A percentile compares a stretch with the other conserved stretches of the same genome.
Conservation (phyloP, 2,888 invertebrate species). For the Caenorhabditis panamensis region DNA sequence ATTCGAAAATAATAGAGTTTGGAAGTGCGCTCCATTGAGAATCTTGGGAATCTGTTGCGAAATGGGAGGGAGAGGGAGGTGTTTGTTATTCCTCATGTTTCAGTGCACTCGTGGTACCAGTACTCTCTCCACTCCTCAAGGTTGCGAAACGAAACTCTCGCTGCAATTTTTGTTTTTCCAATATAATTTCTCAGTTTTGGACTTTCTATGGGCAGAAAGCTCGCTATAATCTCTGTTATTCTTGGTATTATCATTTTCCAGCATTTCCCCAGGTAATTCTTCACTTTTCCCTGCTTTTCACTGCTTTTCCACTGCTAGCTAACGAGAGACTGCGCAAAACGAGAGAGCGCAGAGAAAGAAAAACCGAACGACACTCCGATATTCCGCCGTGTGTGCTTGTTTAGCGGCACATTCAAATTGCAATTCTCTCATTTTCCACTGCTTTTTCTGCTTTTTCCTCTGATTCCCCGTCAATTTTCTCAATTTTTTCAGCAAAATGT, state of each 20-base stretch:
- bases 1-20: too few relatives aligned
- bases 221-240: constrained; percentile 33
- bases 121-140: not conserved
- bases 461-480: not conserved
- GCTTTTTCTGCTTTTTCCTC: not conserved
- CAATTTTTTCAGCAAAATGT: constrained; percentile 36
- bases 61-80: not conserved
- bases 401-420: constrained; percentile 12
- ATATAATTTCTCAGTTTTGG: not conserved
- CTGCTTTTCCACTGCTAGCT: not conserved
- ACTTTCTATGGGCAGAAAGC: constrained; percentile 30
- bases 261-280: constrained; percentile 22
- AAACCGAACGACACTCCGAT: constrained; percentile 20
- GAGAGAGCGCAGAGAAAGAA: constrained; percentile 19
- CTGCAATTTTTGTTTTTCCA: not conserved
- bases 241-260: constrained; percentile 15
- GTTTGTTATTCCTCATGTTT: not conserved
- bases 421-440: not conserved
- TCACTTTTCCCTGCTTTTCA: not conserved
- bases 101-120: too few relatives aligned
- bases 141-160: constrained; percentile 15
- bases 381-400: not conserved
- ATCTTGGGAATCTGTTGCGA: not conserved
- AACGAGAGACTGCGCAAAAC: constrained; percentile 18
- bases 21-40: constrained; percentile 30